These are phyloP conservation scores for Bubalus kerabau DNA, from an alignment of 2,113 vertebrate species.

Conservation along the genomic window DNA sequence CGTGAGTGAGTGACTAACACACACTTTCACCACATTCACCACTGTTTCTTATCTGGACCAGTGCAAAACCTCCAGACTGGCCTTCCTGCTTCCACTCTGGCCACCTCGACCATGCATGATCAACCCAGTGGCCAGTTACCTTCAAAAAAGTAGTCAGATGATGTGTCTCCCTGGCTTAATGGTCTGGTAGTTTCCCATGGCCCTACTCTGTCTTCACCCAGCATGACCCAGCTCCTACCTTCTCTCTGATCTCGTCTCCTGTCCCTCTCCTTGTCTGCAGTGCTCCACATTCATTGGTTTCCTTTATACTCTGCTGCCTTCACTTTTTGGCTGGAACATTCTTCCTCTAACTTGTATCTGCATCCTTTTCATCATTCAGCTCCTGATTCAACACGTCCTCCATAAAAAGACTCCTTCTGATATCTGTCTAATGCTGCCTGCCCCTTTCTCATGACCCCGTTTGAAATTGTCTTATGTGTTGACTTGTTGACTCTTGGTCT, in stretches of 20 bases:
- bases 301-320: neutral
- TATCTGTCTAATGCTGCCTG: neutral
- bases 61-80: neutral
- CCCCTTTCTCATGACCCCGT: accelerated
- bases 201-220: neutral
- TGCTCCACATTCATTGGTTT: neutral
- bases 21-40: neutral
- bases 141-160: neutral
- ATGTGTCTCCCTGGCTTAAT: neutral
- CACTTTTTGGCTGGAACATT: neutral
- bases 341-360: neutral
- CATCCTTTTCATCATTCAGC: neutral
- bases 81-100: neutral
- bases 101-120: accelerated
- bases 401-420: neutral
- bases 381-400: neutral
- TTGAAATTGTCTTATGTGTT: neutral
- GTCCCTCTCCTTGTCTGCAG: neutral
- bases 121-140: neutral
- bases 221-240: neutral
- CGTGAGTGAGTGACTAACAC: neutral
- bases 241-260: neutral
- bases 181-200: neutral
- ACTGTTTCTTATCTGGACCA: neutral
- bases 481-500: neutral